Percentiles rank a stretch among this genome's conserved stretches.
phyloP scores from a whole-genome alignment of 2,888 invertebrate genomes.

The Blastobasis adustella region DNA sequence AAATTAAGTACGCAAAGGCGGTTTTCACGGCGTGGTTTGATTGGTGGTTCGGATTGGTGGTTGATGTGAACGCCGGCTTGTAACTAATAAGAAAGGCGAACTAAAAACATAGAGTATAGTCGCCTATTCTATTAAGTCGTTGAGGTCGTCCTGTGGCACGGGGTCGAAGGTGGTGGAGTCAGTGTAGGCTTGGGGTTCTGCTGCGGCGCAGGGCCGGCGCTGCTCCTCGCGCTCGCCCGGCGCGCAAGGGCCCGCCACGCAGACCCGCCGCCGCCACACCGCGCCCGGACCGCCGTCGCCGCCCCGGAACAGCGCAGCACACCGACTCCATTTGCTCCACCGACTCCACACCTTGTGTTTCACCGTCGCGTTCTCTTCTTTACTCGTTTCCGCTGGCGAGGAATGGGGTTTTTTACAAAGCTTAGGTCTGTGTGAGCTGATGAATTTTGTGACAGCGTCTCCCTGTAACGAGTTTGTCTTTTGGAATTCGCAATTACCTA shows the following conservation, averaged over 20 bases:
- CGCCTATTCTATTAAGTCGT: no score
- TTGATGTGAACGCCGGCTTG: no score
- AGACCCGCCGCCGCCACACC: constrained; percentile 37
- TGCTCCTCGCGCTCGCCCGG: constrained; percentile 57
- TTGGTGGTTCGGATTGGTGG: no score
- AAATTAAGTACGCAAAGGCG: no score
- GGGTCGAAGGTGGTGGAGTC: no score
- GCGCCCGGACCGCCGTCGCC: constrained; percentile 30
- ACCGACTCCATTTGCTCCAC: constrained; percentile 58
- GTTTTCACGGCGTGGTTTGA: no score
- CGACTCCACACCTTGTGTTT: constrained; percentile 57
- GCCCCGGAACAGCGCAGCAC: constrained; percentile 44
- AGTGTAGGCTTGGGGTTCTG: no score
- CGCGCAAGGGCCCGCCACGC: constrained; percentile 53
- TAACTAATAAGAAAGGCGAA: no score
- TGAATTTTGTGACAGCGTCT: background rate
- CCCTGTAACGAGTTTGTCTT: background rate
- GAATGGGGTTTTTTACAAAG: no score
- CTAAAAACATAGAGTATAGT: no score
- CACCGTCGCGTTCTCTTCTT: constrained; percentile 30
- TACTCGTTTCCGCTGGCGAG: constrained; percentile 17
- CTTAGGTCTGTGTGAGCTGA: background rate
- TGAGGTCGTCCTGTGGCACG: no score
- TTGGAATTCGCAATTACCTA: background rate
- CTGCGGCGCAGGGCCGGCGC: constrained; percentile 33